A percentile compares a stretch with the other conserved stretches of the same genome.
Conservation (phyloP, 2,888 invertebrate species). For the Cerceris rybyensis region DNA sequence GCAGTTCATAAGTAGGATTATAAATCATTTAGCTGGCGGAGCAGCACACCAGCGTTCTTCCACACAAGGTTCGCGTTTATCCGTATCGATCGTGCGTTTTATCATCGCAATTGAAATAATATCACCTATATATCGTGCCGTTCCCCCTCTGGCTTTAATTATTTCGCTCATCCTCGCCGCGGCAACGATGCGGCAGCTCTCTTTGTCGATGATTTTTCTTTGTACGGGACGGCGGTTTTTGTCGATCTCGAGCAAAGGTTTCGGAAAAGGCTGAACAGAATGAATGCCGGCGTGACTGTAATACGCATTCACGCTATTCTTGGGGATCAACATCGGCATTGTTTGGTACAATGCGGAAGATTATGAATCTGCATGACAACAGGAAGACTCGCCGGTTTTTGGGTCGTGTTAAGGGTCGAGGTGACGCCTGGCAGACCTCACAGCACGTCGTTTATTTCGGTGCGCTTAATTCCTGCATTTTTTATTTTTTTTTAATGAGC, state of each 20-base stretch:
- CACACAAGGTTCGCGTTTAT: constrained; percentile 34
- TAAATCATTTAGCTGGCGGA: constrained; percentile 55
- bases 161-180: constrained; percentile 4
- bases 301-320: constrained; percentile 50
- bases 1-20: constrained; percentile 52
- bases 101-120: constrained; percentile 34
- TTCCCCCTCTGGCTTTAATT: constrained; percentile 14
- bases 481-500: neutral
- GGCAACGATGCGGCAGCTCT: neutral
- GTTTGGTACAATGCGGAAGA: constrained; percentile 65
- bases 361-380: constrained; percentile 69
- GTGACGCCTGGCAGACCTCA: constrained; percentile 26
- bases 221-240: constrained; percentile 20
- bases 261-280: constrained; percentile 35
- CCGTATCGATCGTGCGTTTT: constrained; percentile 50
- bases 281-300: constrained; percentile 34
- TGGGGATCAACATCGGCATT: constrained; percentile 28
- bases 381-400: constrained; percentile 64
- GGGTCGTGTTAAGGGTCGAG: constrained; percentile 70
- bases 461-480: constrained; percentile 17
- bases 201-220: constrained; percentile 15
- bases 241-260: constrained; percentile 42
- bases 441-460: constrained; percentile 17
- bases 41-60: constrained; percentile 40
- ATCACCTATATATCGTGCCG: constrained; percentile 14